Percentiles rank a stretch among this genome's conserved stretches.
Evolutionary conservation across 2,797 vertebrate genomes (phyloP).

Genomic region (Anguilla marmorata): DNA sequence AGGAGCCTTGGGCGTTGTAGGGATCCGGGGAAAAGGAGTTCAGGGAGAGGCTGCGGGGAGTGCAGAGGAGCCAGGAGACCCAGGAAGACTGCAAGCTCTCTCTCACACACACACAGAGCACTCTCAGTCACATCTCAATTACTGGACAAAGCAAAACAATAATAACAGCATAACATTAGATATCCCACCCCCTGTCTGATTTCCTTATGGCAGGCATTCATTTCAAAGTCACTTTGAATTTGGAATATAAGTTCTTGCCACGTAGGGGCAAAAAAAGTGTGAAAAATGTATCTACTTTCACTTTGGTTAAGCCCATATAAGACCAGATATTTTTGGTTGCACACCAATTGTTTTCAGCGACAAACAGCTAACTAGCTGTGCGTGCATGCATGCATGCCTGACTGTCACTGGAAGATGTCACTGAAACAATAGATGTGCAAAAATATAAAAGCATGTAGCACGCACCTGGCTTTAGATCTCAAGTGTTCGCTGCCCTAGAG

Average conservation of each 20-base stretch:
- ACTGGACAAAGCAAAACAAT: neutral
- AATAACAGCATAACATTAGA: neutral
- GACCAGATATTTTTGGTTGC: neutral
- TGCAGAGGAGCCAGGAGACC: neutral
- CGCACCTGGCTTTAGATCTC: neutral
- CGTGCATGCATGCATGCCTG: neutral
- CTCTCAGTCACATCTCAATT: neutral
- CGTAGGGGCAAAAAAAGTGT: neutral
- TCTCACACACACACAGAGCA: neutral
- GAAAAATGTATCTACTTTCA: neutral
- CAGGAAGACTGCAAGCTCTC: constrained; percentile 31
- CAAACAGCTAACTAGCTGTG: neutral
- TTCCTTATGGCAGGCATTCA: neutral
- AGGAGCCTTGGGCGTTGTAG: constrained; percentile 59
- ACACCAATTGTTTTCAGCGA: neutral
- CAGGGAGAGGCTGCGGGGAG: constrained; percentile 37
- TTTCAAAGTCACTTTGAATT: neutral
- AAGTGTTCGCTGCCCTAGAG: neutral
- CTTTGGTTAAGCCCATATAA: neutral
- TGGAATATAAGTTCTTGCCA: neutral
- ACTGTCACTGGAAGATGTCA: neutral
- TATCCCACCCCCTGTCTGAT: neutral
- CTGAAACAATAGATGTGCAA: neutral
- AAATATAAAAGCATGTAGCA: neutral
- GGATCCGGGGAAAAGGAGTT: constrained; percentile 59